Percentiles rank a stretch among this genome's conserved stretches.
These are phyloP conservation scores for Muscicapa adusta DNA, from an alignment of 2,113 vertebrate species.

Conservation along the genomic window DNA sequence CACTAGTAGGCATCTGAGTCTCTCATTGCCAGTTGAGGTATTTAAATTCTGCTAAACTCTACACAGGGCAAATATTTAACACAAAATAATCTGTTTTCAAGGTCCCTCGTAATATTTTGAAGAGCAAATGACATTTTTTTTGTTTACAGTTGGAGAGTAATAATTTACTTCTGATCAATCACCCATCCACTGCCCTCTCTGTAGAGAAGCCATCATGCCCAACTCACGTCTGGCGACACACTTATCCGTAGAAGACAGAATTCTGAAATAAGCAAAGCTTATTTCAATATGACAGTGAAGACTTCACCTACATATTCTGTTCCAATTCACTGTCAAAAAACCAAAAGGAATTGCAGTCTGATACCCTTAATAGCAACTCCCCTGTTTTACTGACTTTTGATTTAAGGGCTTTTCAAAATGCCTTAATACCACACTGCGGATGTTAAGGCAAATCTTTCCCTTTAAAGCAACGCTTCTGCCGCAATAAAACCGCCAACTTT, in stretches of 20 bases:
- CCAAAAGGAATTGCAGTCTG: not conserved
- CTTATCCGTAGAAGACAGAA: not conserved
- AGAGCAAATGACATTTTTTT: not conserved
- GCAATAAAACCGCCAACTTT: not conserved
- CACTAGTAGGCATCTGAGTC: not conserved
- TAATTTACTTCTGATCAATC: not conserved
- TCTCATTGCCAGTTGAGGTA: not conserved
- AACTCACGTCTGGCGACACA: rapidly evolving
- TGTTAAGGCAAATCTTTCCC: not conserved
- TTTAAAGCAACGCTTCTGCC: not conserved
- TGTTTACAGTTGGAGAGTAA: not conserved
- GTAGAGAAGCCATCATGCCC: not conserved
- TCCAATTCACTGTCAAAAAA: not conserved
- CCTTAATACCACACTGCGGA: not conserved
- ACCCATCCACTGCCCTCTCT: not conserved
- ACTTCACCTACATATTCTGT: not conserved
- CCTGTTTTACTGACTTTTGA: not conserved
- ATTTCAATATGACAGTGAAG: not conserved
- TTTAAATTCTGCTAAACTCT: not conserved
- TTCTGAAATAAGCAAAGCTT: not conserved
- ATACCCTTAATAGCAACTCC: not conserved
- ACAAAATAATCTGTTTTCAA: not conserved
- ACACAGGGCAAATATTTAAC: not conserved
- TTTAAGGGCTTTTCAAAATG: not conserved
- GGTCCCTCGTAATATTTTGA: not conserved